phyloP scores from a whole-genome alignment of 1,140 invertebrate genomes.

The Propsilocerus akamusi region DNA sequence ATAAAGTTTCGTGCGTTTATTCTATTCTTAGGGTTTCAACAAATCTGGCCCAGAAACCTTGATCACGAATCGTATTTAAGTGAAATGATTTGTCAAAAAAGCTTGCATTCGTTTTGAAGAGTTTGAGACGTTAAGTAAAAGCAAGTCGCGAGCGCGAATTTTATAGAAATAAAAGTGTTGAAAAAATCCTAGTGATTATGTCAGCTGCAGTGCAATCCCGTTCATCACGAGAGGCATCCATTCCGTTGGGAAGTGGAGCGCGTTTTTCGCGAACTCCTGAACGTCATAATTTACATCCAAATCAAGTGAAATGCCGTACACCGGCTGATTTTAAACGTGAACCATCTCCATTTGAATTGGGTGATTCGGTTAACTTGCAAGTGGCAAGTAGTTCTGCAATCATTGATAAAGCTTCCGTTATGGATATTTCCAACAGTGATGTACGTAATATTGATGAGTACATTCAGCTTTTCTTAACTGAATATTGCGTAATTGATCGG shows the following conservation, averaged over 20 bases:
- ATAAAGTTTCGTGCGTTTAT: background rate
- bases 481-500: conserved; percentile 2
- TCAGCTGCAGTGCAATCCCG: background rate
- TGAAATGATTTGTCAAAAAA: background rate
- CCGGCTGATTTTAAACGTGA: conserved; percentile 8
- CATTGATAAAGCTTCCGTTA: conserved; percentile 22
- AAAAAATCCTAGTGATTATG: background rate
- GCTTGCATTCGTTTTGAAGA: too few species aligned
- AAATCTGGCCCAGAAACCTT: background rate
- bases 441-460: background rate
- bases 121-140: background rate
- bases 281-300: background rate
- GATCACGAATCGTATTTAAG: background rate
- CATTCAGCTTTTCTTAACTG: background rate
- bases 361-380: conserved; percentile 18
- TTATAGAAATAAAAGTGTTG: background rate
- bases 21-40: background rate
- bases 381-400: conserved; percentile 22
- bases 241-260: background rate
- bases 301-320: background rate
- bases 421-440: conserved; percentile 19
- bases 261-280: background rate
- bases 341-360: conserved; percentile 23
- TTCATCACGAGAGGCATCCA: background rate
- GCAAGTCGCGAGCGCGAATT: background rate